These are phyloP conservation scores for Notarius lentiginosus DNA, from an alignment of 2,113 vertebrate species.

Conservation along the genomic window DNA sequence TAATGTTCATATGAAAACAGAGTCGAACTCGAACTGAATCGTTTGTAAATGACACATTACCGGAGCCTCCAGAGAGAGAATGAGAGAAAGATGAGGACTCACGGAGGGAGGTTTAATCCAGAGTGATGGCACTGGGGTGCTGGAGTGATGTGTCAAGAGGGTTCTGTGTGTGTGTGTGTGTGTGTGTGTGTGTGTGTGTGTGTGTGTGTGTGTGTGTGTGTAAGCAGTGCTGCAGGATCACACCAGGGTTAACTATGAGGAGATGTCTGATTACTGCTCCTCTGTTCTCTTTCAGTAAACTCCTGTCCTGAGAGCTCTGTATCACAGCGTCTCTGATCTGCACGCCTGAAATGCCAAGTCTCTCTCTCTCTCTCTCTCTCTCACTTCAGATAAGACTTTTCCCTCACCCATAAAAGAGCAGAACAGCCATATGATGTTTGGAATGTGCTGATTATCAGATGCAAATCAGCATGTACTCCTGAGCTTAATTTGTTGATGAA, in stretches of 20 bases:
- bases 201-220: slow-evolving; percentile 26
- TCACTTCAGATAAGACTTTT: slow-evolving; percentile 38
- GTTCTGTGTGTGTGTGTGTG: background rate
- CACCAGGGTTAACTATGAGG: slow-evolving; percentile 29
- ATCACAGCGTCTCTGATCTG: slow-evolving; percentile 21
- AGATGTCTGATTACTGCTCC: slow-evolving; percentile 38
- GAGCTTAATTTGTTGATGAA: slow-evolving; percentile 3
- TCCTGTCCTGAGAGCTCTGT: slow-evolving; percentile 14
- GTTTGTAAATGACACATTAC: background rate
- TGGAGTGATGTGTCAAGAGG: background rate
- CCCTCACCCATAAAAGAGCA: background rate
- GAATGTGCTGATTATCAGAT: slow-evolving; percentile 1
- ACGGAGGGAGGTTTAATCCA: background rate
- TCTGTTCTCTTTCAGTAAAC: slow-evolving; percentile 35
- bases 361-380: background rate
- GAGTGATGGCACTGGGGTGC: slow-evolving; percentile 2
- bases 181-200: background rate
- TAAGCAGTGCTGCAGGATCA: slow-evolving; percentile 14
- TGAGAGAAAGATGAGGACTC: background rate
- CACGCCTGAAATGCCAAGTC: background rate
- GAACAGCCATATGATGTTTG: background rate
- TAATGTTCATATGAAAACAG: background rate
- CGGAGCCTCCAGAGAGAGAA: background rate
- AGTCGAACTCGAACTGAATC: background rate
- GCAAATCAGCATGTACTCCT: background rate